Percentiles rank a stretch among this genome's conserved stretches.
phyloP scores from a whole-genome alignment of 2,797 vertebrate genomes.

The Danio jaintianensis region DNA sequence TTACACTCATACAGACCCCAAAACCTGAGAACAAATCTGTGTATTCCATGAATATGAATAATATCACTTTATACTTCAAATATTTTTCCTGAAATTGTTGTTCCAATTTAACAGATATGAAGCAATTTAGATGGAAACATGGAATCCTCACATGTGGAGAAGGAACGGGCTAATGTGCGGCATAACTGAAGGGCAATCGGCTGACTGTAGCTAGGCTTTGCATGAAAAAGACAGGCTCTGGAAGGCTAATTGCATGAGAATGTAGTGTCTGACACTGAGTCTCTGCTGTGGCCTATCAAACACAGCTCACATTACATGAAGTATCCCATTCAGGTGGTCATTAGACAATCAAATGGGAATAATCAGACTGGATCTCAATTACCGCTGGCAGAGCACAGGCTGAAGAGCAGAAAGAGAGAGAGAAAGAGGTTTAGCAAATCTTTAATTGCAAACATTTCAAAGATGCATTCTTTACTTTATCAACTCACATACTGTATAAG shows the following conservation, averaged over 20 bases:
- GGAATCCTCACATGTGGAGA: conserved; percentile 30
- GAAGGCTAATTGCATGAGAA: conserved; percentile 66
- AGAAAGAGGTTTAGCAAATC: conserved; percentile 49
- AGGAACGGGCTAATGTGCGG: conserved; percentile 24
- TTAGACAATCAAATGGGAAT: conserved; percentile 79
- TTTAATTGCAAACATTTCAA: not conserved
- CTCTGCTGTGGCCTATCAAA: conserved; percentile 67
- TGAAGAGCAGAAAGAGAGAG: conserved; percentile 45
- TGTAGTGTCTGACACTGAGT: conserved; percentile 64
- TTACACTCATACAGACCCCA: not conserved
- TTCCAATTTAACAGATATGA: not conserved
- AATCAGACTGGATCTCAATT: conserved; percentile 77
- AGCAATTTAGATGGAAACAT: conserved; percentile 15
- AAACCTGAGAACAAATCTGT: not conserved
- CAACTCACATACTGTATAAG: too few species aligned
- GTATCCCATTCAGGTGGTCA: conserved; percentile 75
- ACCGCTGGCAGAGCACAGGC: conserved; percentile 64
- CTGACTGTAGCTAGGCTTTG: conserved; percentile 44
- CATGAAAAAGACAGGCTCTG: conserved; percentile 54
- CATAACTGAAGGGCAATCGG: conserved; percentile 44
- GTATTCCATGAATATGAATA: not conserved
- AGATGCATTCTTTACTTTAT: too few species aligned
- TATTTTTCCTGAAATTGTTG: not conserved
- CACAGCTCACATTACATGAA: conserved; percentile 68
- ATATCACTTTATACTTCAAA: not conserved